phyloP scores from a whole-genome alignment of 2,113 vertebrate genomes.

The Corydoras maculifer region DNA sequence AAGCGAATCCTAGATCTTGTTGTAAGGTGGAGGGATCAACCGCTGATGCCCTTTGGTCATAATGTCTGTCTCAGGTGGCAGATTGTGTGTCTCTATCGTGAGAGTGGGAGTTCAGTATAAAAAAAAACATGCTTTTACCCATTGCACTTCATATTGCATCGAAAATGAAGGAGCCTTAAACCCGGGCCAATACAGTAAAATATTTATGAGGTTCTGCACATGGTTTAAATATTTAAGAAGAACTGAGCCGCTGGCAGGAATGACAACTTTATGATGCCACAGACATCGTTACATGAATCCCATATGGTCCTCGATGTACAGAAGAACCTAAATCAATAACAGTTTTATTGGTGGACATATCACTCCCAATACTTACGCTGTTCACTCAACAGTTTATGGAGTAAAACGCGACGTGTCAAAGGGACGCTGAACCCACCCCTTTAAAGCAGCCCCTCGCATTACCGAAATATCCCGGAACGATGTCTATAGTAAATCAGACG shows the following conservation, averaged over 20 bases:
- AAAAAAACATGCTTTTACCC: background rate
- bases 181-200: conserved; percentile 10
- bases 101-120: background rate
- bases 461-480: background rate
- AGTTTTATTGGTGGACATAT: no score
- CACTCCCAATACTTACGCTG: no score
- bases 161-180: background rate
- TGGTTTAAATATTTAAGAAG: conserved; percentile 31
- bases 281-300: background rate
- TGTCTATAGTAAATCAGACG: background rate
- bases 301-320: no score
- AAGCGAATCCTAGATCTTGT: no score
- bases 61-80: background rate
- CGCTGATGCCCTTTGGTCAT: no score
- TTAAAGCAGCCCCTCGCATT: no score
- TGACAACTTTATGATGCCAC: background rate
- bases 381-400: no score
- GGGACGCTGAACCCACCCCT: no score
- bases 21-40: no score
- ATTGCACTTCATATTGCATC: background rate
- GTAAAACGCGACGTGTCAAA: no score
- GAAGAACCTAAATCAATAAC: no score
- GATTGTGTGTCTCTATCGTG: background rate
- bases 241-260: background rate
- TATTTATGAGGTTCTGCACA: conserved; percentile 18